Conservation (phyloP, 2,888 invertebrate genomes). For the Hedychridium roseum region DNA sequence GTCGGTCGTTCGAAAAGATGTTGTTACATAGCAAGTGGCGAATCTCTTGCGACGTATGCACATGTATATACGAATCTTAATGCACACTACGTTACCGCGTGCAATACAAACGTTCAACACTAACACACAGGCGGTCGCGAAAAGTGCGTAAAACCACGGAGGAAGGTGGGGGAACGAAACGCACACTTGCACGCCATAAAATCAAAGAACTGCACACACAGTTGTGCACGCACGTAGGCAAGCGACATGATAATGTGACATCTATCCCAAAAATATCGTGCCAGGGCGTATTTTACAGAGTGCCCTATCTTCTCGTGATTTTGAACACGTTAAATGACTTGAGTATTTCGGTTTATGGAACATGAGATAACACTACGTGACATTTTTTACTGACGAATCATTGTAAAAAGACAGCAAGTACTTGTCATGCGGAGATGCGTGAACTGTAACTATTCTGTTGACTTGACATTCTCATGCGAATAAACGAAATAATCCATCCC, state of each 20-base stretch:
- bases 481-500: slow-evolving; percentile 28
- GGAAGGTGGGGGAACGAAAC: no score
- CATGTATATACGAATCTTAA: no score
- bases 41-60: slow-evolving; percentile 8
- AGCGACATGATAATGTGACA: slow-evolving; percentile 49
- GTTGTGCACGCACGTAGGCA: slow-evolving; percentile 30
- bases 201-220: slow-evolving; percentile 37
- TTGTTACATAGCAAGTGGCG: slow-evolving; percentile 33
- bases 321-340: slow-evolving; percentile 9
- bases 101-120: no score
- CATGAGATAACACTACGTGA: slow-evolving; percentile 20
- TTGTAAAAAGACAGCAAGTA: slow-evolving; percentile 19
- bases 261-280: slow-evolving; percentile 57
- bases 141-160: no score
- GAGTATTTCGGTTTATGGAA: slow-evolving; percentile 11
- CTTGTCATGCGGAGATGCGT: slow-evolving; percentile 49
- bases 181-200: slow-evolving; percentile 21
- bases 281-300: slow-evolving; percentile 37
- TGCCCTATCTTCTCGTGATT: slow-evolving; percentile 11
- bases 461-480: slow-evolving; percentile 25
- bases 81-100: no score
- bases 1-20: slow-evolving; percentile 35
- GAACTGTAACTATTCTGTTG: slow-evolving; percentile 40
- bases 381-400: slow-evolving; percentile 38
- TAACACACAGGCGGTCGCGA: no score